phyloP scores from a whole-genome alignment of 2,888 invertebrate genomes.

The Hylaea fasciaria region DNA sequence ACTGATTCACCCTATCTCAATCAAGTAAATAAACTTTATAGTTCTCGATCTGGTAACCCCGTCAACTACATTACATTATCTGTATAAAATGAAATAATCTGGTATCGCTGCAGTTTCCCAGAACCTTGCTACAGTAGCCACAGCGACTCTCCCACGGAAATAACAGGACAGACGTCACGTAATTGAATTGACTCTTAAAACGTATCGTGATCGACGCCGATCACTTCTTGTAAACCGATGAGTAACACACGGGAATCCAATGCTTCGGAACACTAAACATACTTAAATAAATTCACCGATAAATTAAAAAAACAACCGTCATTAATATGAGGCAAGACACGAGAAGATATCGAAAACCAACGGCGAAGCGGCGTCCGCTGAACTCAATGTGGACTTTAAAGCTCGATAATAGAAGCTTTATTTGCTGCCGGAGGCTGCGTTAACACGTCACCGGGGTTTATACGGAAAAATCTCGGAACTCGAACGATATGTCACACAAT shows the following conservation, averaged over 20 bases:
- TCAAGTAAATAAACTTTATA: constrained; percentile 22
- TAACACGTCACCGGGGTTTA: constrained; percentile 52
- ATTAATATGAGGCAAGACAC: constrained; percentile 73
- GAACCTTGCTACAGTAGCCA: constrained; percentile 20
- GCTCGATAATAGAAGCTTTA: constrained; percentile 48
- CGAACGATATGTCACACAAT: constrained; percentile 78
- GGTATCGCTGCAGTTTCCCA: constrained; percentile 26
- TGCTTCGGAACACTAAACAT: constrained; percentile 52
- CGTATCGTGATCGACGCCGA: constrained; percentile 51
- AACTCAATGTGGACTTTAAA: constrained; percentile 54
- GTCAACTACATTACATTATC: constrained; percentile 28
- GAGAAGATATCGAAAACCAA: constrained; percentile 62
- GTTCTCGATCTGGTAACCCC: constrained; percentile 17
- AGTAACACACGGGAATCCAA: constrained; percentile 55
- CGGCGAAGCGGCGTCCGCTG: constrained; percentile 40
- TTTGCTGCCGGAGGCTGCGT: constrained; percentile 42
- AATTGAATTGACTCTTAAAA: constrained; percentile 52
- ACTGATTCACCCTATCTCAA: constrained; percentile 11
- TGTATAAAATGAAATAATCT: constrained; percentile 27
- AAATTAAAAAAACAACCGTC: constrained; percentile 73
- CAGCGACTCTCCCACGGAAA: constrained; percentile 36
- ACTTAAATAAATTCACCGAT: constrained; percentile 67
- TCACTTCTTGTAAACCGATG: constrained; percentile 57
- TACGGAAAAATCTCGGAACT: constrained; percentile 71
- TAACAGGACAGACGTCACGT: constrained; percentile 42